Conservation (phyloP, 2,888 invertebrate genomes). For the Ariolimax columbianus region DNA sequence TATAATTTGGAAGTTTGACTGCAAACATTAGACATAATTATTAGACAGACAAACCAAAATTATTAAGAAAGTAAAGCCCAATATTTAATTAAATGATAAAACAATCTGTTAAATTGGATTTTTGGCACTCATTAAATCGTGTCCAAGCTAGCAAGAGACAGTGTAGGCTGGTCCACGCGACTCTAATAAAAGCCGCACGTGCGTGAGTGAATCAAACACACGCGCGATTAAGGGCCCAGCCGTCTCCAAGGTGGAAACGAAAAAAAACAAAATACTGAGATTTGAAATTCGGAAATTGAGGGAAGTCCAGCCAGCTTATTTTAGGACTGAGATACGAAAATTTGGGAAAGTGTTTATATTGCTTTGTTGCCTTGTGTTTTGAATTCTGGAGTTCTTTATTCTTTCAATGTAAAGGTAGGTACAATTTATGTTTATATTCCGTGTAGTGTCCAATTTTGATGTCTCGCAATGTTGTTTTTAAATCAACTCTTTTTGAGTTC, state of each 20-base stretch:
- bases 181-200: slow-evolving; percentile 28
- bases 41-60: too few species aligned
- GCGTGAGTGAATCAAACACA: slow-evolving; percentile 17
- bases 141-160: too few species aligned
- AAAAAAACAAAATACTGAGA: background rate
- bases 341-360: background rate
- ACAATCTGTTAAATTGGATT: background rate
- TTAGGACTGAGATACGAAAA: background rate
- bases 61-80: too few species aligned
- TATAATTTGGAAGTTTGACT: too few species aligned
- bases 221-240: background rate
- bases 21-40: too few species aligned
- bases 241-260: background rate
- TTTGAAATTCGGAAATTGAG: background rate
- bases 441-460: too few species aligned
- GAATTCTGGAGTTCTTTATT: background rate
- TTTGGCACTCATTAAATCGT: background rate
- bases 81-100: too few species aligned
- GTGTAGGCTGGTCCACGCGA: background rate
- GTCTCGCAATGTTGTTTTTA: too few species aligned
- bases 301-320: background rate
- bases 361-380: too few species aligned
- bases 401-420: background rate
- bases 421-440: too few species aligned
- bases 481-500: too few species aligned